These are phyloP conservation scores for Camponotus pennsylvanicus DNA, from an alignment of 1,140 invertebrate species.

Conservation along the genomic window DNA sequence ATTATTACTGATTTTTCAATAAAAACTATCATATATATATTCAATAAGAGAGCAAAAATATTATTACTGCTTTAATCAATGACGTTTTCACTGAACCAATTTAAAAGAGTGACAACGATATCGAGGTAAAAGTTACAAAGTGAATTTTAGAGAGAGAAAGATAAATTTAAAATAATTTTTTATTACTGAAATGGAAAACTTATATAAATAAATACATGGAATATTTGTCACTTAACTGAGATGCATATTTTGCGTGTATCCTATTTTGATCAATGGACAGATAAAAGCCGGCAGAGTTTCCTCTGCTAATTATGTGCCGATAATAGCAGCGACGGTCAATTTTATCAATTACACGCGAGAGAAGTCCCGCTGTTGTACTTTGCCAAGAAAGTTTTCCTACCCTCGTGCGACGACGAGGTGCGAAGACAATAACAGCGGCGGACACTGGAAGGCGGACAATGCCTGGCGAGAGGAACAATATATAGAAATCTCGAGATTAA, in stretches of 20 bases:
- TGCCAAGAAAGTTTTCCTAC: conserved; percentile 51
- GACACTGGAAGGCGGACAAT: conserved; percentile 69
- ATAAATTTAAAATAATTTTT: not conserved
- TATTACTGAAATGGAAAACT: not conserved
- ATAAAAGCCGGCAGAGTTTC: conserved; percentile 15
- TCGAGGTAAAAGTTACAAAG: not conserved
- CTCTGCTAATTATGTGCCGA: conserved; percentile 46
- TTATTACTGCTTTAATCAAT: too few relatives aligned
- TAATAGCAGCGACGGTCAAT: conserved; percentile 56
- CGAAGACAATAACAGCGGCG: conserved; percentile 72
- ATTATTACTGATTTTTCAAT: too few relatives aligned
- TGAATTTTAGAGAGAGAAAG: not conserved
- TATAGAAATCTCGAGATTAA: conserved; percentile 51
- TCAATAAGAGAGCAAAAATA: too few relatives aligned
- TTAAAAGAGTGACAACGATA: not conserved
- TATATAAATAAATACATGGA: not conserved
- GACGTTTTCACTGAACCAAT: too few relatives aligned
- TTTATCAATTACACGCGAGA: conserved; percentile 69
- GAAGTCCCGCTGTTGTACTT: conserved; percentile 50
- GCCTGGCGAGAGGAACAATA: conserved; percentile 45
- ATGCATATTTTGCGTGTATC: not conserved
- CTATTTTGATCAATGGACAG: not conserved
- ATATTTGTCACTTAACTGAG: not conserved
- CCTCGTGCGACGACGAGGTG: conserved; percentile 47
- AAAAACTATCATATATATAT: too few relatives aligned